Conservation (phyloP, 2,797 vertebrate genomes). For the Sternarchorhynchus goeldii region DNA sequence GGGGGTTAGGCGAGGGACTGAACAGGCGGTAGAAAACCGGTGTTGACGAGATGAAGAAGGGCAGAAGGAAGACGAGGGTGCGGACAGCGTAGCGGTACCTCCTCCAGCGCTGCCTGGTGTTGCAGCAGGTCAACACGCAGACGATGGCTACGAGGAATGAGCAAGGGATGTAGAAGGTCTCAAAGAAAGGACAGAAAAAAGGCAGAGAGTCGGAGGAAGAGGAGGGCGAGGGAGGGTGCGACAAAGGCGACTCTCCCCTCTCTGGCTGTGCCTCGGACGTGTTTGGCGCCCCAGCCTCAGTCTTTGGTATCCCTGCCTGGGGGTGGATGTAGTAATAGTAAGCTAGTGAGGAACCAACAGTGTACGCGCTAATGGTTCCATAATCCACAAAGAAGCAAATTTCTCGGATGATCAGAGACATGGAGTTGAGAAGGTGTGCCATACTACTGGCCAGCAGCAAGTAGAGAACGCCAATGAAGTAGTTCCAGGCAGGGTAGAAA, state of each 20-base stretch:
- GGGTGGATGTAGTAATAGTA: conserved; percentile 75
- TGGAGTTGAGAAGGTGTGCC: conserved; percentile 79
- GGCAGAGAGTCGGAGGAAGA: conserved; percentile 34
- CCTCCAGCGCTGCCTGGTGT: conserved; percentile 77
- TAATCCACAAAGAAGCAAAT: conserved; percentile 82
- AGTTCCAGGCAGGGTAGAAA: conserved; percentile 80
- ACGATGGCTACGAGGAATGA: conserved; percentile 76
- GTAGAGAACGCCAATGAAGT: conserved; percentile 74
- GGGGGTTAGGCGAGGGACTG: conserved; percentile 60
- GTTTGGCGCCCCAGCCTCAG: conserved; percentile 39
- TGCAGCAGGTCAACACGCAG: conserved; percentile 80
- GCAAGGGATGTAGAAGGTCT: conserved; percentile 75
- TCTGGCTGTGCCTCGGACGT: conserved; percentile 31
- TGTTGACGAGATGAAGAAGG: conserved; percentile 76
- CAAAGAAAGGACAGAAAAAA: conserved; percentile 65
- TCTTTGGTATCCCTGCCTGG: conserved; percentile 62
- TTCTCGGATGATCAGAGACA: conserved; percentile 77
- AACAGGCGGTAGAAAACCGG: conserved; percentile 80
- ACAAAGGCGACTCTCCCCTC: conserved; percentile 5
- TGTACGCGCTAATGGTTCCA: conserved; percentile 74
- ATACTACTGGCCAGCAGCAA: conserved; percentile 77
- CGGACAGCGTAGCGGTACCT: conserved; percentile 78
- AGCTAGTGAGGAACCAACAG: conserved; percentile 70
- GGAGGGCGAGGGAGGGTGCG: neutral
- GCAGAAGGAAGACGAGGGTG: conserved; percentile 80